Conservation (phyloP, 92 coral and sea anemone genomes). For the Porites rus region DNA sequence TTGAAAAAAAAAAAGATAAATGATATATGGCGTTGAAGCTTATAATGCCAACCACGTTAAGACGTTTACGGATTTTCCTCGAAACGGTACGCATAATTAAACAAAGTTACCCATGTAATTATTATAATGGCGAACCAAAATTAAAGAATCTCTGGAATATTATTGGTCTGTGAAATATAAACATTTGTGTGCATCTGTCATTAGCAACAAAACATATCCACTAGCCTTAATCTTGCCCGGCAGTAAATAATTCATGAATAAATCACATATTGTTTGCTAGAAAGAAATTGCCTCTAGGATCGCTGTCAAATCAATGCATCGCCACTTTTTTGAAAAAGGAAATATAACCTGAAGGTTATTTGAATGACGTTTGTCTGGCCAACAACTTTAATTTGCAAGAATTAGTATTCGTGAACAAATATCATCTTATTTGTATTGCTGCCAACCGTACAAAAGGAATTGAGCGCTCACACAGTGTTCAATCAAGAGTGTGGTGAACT, state of each 20-base stretch:
- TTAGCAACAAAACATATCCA: not conserved
- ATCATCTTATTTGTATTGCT: not conserved
- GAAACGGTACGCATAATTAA: not conserved
- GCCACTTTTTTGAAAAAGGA: not conserved
- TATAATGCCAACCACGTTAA: not conserved
- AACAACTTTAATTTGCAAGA: not conserved
- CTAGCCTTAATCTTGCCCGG: not conserved
- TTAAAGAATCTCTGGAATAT: not conserved
- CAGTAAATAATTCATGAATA: constrained; percentile 20
- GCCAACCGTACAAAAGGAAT: not conserved
- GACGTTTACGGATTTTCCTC: too few relatives aligned
- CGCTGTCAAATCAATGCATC: not conserved
- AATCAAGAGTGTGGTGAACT: too few relatives aligned
- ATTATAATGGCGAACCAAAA: not conserved
- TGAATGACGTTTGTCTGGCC: not conserved
- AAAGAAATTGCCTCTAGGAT: not conserved
- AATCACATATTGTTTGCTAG: not conserved
- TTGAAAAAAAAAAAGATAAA: not conserved
- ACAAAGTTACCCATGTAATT: constrained; percentile 7
- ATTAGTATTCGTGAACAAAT: not conserved
- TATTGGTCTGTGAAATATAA: constrained; percentile 3
- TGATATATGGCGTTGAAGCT: not conserved
- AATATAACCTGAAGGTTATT: not conserved
- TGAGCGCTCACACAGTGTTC: not conserved
- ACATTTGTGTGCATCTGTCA: constrained; percentile 28